phyloP scores from a whole-genome alignment of 2,888 invertebrate genomes.

The Eupithecia dodoneata region DNA sequence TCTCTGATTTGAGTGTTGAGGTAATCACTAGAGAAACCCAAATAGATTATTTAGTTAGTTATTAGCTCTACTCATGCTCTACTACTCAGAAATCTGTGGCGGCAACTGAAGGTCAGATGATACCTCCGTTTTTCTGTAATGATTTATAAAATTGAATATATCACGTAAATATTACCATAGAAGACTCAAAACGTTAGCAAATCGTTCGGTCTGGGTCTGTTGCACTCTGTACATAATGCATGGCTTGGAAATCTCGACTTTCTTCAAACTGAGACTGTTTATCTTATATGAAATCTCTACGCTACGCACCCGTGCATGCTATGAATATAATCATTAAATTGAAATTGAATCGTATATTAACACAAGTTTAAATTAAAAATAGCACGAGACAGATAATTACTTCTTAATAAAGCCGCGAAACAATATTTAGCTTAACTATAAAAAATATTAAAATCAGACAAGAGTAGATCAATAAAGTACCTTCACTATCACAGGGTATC shows the following conservation, averaged over 20 bases:
- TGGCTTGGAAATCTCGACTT: constrained; percentile 75
- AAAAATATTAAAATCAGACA: background rate
- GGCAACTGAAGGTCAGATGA: background rate
- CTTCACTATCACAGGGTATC: background rate
- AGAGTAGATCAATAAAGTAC: background rate
- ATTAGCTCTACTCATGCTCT: background rate
- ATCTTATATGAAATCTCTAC: constrained; percentile 67
- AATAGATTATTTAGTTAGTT: background rate
- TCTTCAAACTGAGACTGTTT: constrained; percentile 73
- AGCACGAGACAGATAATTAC: constrained; percentile 12
- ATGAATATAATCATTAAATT: constrained; percentile 30
- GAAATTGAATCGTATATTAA: constrained; percentile 8
- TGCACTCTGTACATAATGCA: constrained; percentile 62
- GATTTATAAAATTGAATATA: background rate
- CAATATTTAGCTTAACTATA: background rate
- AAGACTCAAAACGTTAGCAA: constrained; percentile 29
- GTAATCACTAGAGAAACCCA: background rate
- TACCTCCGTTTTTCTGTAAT: background rate
- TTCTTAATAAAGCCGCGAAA: background rate
- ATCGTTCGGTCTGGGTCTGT: constrained; percentile 60
- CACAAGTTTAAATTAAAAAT: constrained; percentile 26
- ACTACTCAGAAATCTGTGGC: background rate
- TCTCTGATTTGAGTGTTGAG: background rate
- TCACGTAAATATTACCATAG: background rate
- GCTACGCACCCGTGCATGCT: constrained; percentile 66